Conservation (phyloP, 2,888 invertebrate genomes). For the Crepidodera aurea region DNA sequence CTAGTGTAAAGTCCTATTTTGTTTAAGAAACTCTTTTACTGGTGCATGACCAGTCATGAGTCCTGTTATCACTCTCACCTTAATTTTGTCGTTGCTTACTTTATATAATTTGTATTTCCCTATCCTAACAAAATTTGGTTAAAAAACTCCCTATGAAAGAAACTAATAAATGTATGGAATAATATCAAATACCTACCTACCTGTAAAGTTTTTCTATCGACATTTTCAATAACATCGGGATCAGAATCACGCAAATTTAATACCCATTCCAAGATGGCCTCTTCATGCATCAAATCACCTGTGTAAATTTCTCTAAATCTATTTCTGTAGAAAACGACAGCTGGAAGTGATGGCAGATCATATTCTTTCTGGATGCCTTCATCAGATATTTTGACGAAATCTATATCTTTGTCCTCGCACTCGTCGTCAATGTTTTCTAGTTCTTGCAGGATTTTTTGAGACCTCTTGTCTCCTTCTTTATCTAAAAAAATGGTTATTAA, state of each 20-base stretch:
- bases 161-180: too few relatives aligned
- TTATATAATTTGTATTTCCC: too few relatives aligned
- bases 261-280: constrained; percentile 90
- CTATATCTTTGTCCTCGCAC: constrained; percentile 89
- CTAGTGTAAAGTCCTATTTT: too few relatives aligned
- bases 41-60: too few relatives aligned
- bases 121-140: too few relatives aligned
- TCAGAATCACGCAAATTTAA: constrained; percentile 82
- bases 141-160: too few relatives aligned
- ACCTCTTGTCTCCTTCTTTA: constrained; percentile 88
- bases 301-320: constrained; percentile 88
- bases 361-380: constrained; percentile 88
- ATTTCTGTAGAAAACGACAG: constrained; percentile 86
- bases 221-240: constrained; percentile 89
- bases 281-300: constrained; percentile 91
- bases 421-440: constrained; percentile 93
- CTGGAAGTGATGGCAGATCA: constrained; percentile 81
- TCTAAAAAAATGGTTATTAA: constrained; percentile 65
- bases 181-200: constrained; percentile 47
- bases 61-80: too few relatives aligned
- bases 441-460: constrained; percentile 86
- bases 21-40: too few relatives aligned
- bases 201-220: constrained; percentile 89
- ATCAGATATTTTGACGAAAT: constrained; percentile 91
- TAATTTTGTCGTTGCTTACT: too few relatives aligned